phyloP scores from a whole-genome alignment of 2,888 invertebrate species.

The Pilophorus perplexus region DNA sequence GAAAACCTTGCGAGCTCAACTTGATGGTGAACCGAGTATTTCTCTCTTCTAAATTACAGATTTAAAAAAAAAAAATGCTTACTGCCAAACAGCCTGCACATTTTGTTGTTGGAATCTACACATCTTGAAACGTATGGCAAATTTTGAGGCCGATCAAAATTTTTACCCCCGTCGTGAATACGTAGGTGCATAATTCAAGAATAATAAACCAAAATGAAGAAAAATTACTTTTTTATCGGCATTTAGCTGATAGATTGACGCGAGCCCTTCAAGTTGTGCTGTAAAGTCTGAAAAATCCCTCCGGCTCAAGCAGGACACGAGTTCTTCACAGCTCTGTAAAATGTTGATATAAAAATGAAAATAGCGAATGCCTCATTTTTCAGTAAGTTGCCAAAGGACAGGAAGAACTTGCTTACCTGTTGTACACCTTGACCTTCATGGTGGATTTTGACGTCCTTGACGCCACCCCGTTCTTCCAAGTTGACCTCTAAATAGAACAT shows the following conservation, averaged over 20 bases:
- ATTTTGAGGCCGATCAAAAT: no score
- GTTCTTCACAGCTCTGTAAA: conserved; percentile 87
- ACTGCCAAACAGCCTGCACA: no score
- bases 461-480: conserved; percentile 75
- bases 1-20: no score
- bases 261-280: conserved; percentile 83
- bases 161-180: no score
- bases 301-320: conserved; percentile 76
- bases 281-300: conserved; percentile 92
- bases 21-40: no score
- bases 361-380: conserved; percentile 82
- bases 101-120: no score
- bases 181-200: no score
- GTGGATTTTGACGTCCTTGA: conserved; percentile 87
- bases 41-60: no score
- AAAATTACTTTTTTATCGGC: conserved; percentile 76
- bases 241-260: conserved; percentile 88
- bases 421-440: conserved; percentile 78
- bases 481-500: conserved; percentile 94
- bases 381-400: no score
- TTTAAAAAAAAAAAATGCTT: no score
- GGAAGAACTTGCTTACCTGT: conserved; percentile 49
- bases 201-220: neutral
- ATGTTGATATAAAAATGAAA: no score
- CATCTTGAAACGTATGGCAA: no score